Conservation (phyloP, 2,113 vertebrate genomes). For the Myrmophylax atrothorax region DNA sequence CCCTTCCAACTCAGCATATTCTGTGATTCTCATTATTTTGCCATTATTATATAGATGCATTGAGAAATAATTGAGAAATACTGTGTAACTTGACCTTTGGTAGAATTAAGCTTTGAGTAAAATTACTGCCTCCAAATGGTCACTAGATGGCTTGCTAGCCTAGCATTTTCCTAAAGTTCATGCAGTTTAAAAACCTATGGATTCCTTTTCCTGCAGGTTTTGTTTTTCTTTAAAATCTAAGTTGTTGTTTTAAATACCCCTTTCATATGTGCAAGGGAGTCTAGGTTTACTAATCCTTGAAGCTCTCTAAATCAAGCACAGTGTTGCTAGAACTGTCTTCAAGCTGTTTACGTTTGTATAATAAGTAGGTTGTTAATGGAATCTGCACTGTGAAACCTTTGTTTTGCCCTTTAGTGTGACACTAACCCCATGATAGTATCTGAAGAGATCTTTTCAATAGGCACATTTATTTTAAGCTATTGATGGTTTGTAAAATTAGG, state of each 20-base stretch:
- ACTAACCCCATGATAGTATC: neutral
- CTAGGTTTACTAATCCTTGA: slow-evolving; percentile 52
- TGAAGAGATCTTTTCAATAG: neutral
- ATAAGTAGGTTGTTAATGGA: neutral
- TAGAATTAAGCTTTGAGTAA: neutral
- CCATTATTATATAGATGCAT: neutral
- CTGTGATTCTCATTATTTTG: neutral
- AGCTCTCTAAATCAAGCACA: slow-evolving; percentile 37
- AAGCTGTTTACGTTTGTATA: neutral
- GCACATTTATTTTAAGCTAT: neutral
- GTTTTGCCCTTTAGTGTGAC: neutral
- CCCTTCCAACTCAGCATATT: neutral
- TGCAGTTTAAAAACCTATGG: neutral
- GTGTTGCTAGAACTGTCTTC: neutral
- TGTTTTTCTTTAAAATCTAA: neutral
- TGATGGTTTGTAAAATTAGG: neutral
- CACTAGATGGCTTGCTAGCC: slow-evolving; percentile 78
- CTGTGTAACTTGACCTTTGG: neutral
- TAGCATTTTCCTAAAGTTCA: slow-evolving; percentile 16
- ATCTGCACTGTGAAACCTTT: neutral
- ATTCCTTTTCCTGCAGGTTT: neutral
- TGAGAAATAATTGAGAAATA: neutral
- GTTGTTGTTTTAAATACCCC: slow-evolving; percentile 47
- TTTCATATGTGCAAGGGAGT: slow-evolving; percentile 41
- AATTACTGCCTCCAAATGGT: slow-evolving; percentile 2